phyloP scores from a whole-genome alignment of 2,797 vertebrate species.

The Myotis planiceps region DNA sequence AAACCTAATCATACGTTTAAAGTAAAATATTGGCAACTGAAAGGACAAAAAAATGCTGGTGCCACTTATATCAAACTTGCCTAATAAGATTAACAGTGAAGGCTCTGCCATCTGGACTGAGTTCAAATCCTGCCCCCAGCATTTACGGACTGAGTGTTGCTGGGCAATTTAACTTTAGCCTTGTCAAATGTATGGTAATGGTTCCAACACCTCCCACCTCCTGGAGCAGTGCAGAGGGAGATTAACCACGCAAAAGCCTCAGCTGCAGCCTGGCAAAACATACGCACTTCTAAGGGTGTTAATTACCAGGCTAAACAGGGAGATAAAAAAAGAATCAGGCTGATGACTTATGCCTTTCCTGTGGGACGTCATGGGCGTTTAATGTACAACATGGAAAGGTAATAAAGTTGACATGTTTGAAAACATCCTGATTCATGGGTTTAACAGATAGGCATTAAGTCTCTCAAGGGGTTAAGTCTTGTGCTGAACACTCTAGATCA shows the following conservation, averaged over 20 bases:
- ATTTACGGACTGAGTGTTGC: background rate
- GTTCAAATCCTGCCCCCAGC: background rate
- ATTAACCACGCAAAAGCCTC: constrained; percentile 18
- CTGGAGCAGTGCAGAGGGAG: background rate
- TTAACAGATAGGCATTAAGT: background rate
- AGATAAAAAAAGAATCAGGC: constrained; percentile 44
- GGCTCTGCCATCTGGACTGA: background rate
- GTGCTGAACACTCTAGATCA: background rate
- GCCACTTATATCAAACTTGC: background rate
- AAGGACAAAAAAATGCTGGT: background rate
- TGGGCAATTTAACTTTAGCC: background rate
- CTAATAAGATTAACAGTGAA: background rate
- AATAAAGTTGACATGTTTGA: constrained; percentile 33
- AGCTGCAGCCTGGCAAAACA: background rate
- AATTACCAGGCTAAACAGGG: constrained; percentile 56
- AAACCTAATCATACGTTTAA: background rate
- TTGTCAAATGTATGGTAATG: background rate
- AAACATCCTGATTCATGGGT: constrained; percentile 27
- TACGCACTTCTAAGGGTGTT: background rate
- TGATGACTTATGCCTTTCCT: constrained; percentile 40
- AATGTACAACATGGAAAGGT: background rate
- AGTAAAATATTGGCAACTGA: background rate
- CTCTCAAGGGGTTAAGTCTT: background rate
- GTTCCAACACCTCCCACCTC: background rate
- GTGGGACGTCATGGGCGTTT: constrained; percentile 11